Evolutionary conservation across 2,113 vertebrate genomes (phyloP).

Genomic region (Psammodynastes pulverulentus): DNA sequence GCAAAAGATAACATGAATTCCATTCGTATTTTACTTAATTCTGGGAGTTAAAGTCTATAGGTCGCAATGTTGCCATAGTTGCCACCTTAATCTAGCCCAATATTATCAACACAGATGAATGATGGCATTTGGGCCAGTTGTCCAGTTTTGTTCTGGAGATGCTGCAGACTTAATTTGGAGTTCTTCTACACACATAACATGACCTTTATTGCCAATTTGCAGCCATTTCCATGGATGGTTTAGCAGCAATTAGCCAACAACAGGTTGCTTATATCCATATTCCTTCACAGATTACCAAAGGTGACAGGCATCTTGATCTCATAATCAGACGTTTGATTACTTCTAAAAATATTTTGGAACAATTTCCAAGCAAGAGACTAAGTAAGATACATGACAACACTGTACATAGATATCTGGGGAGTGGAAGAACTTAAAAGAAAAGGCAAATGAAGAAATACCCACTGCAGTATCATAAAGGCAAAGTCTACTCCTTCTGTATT

Average conservation of each 20-base stretch:
- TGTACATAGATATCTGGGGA: neutral
- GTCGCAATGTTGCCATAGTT: neutral
- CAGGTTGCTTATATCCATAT: neutral
- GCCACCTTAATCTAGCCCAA: neutral
- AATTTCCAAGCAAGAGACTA: neutral
- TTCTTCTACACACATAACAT: neutral
- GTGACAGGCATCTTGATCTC: neutral
- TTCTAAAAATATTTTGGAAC: neutral
- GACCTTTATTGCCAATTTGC: neutral
- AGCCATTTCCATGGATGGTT: neutral
- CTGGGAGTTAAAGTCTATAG: neutral
- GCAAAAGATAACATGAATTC: neutral
- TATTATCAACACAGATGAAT: neutral
- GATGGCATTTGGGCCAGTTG: neutral
- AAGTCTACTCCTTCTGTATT: neutral
- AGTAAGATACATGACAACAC: neutral
- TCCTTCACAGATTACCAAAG: neutral
- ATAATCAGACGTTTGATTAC: neutral
- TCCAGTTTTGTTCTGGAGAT: neutral
- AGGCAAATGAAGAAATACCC: neutral
- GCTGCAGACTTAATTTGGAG: neutral
- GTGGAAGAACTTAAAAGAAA: neutral
- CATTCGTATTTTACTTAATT: neutral
- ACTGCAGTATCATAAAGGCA: neutral
- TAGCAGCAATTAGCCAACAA: neutral